Conservation (phyloP, 53 echinoderm and acorn worm species). For the Glandiceps talaboti region DNA sequence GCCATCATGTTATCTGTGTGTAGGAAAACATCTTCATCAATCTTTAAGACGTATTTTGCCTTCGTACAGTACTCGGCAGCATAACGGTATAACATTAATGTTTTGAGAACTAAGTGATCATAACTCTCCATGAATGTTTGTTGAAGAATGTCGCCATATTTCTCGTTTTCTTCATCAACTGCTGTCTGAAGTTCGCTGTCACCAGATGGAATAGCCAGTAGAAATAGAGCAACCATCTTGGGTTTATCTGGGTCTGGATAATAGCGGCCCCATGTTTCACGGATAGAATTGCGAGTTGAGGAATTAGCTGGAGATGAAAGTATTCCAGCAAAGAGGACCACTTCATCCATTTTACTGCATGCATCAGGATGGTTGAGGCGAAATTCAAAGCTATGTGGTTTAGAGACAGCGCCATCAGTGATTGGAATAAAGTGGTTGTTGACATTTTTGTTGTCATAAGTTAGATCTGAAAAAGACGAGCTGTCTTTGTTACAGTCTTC, state of each 20-base stretch:
- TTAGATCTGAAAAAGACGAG: background rate
- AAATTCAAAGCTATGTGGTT: background rate
- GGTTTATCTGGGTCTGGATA: background rate
- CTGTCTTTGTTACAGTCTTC: background rate
- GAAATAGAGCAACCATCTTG: constrained; percentile 37
- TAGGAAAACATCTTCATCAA: constrained; percentile 60
- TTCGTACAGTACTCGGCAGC: constrained; percentile 38
- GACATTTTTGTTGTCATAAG: background rate
- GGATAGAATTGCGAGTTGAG: constrained; percentile 2
- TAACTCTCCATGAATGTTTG: constrained; percentile 57
- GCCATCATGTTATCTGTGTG: constrained; percentile 33
- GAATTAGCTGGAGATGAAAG: background rate
- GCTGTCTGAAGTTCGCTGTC: constrained; percentile 12
- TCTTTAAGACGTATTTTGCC: constrained; percentile 40
- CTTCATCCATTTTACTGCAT: background rate
- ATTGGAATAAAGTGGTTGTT: background rate
- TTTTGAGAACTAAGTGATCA: constrained; percentile 46
- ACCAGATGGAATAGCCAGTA: constrained; percentile 17
- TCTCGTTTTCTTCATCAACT: constrained; percentile 25
- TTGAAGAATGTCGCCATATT: constrained; percentile 40
- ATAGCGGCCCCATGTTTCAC: constrained; percentile 21
- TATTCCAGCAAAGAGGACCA: background rate
- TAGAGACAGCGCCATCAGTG: background rate
- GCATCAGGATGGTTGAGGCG: background rate
- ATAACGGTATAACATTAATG: constrained; percentile 59